Evolutionary conservation across 1,140 invertebrate species (phyloP).

Genomic region (Nymphalis io): DNA sequence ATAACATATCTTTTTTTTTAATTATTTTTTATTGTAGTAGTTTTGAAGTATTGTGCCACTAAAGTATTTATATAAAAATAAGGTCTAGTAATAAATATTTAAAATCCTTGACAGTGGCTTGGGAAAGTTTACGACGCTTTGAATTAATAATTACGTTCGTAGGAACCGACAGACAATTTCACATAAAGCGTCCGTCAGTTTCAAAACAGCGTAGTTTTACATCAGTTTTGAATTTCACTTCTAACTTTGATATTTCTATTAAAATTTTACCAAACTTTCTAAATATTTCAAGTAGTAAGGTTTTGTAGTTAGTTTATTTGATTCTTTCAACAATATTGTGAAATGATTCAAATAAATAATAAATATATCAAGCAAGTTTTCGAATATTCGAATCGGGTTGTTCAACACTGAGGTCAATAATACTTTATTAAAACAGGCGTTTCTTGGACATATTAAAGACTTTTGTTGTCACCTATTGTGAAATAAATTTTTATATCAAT

Average conservation of each 20-base stretch:
- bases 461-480: too few species aligned
- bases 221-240: slow-evolving; percentile 39
- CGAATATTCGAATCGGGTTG: too few species aligned
- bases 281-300: slow-evolving; percentile 9
- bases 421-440: too few species aligned
- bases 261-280: slow-evolving; percentile 31
- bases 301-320: slow-evolving; percentile 9
- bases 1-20: too few species aligned
- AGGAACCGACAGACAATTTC: slow-evolving; percentile 51
- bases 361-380: background rate
- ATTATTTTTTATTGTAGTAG: too few species aligned
- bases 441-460: too few species aligned
- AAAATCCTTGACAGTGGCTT: slow-evolving; percentile 56
- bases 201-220: slow-evolving; percentile 50
- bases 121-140: slow-evolving; percentile 57
- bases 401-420: too few species aligned
- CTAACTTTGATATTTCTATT: slow-evolving; percentile 15
- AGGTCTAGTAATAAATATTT: slow-evolving; percentile 54
- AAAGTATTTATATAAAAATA: slow-evolving; percentile 24
- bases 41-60: background rate
- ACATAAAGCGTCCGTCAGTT: slow-evolving; percentile 55
- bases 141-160: slow-evolving; percentile 60
- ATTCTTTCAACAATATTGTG: background rate
- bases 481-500: too few species aligned
- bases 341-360: background rate